phyloP scores from a whole-genome alignment of 2,797 vertebrate species.

The Chiloscyllium punctatum region DNA sequence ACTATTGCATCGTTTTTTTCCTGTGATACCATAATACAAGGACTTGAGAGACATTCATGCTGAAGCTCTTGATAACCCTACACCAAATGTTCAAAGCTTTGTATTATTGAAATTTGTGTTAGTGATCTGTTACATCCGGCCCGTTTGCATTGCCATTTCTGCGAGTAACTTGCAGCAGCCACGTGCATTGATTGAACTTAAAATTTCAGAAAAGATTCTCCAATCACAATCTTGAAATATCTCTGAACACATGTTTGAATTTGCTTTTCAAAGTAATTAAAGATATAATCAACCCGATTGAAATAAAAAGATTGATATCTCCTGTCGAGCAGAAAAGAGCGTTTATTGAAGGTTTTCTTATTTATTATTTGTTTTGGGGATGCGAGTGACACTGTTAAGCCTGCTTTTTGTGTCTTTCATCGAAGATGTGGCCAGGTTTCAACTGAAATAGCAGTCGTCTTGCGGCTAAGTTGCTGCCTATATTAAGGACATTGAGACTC shows the following conservation, averaged over 20 bases:
- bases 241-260: background rate
- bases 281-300: background rate
- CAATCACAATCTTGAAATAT: background rate
- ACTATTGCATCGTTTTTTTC: background rate
- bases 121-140: background rate
- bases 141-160: background rate
- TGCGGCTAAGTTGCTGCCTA: background rate
- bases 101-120: background rate
- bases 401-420: background rate
- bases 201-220: background rate
- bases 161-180: background rate
- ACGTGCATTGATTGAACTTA: background rate
- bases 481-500: background rate
- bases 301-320: background rate
- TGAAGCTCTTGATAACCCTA: background rate
- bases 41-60: background rate
- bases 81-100: background rate
- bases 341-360: background rate
- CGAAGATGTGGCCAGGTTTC: background rate
- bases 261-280: background rate
- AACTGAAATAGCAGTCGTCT: background rate
- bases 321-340: background rate
- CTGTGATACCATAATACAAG: background rate
- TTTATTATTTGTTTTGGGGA: background rate
- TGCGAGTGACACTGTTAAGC: background rate